phyloP scores from a whole-genome alignment of 2,113 vertebrate species.

The Corvus cornix region DNA sequence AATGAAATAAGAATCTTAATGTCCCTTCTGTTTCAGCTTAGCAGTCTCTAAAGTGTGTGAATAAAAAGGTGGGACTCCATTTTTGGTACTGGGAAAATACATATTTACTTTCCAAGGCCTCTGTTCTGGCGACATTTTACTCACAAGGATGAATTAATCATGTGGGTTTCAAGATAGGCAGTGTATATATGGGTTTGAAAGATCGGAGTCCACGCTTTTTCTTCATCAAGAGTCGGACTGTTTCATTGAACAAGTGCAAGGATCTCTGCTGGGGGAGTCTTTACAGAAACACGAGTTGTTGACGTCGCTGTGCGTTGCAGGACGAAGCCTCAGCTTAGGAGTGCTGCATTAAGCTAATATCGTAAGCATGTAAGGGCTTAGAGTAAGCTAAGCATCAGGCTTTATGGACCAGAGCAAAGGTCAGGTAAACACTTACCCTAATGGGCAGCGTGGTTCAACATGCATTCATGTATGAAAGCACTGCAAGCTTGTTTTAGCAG shows the following conservation, averaged over 20 bases:
- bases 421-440: background rate
- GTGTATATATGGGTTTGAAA: background rate
- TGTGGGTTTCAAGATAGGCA: background rate
- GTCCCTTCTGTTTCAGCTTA: slow-evolving; percentile 15
- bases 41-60: background rate
- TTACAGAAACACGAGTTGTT: background rate
- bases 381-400: background rate
- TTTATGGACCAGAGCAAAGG: background rate
- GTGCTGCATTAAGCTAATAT: background rate
- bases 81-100: background rate
- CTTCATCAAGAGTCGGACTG: background rate
- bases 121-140: background rate
- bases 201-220: background rate
- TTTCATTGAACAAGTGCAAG: background rate
- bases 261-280: background rate
- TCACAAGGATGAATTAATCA: background rate
- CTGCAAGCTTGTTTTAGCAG: background rate
- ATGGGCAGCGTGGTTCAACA: background rate
- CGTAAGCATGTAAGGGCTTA: background rate
- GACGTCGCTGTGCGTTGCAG: background rate
- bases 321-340: background rate
- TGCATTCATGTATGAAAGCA: background rate
- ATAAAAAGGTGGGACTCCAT: background rate
- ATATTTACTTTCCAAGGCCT: background rate
- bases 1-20: slow-evolving; percentile 49